Conservation (phyloP, 2,888 invertebrate genomes). For the Lymantria dispar region DNA sequence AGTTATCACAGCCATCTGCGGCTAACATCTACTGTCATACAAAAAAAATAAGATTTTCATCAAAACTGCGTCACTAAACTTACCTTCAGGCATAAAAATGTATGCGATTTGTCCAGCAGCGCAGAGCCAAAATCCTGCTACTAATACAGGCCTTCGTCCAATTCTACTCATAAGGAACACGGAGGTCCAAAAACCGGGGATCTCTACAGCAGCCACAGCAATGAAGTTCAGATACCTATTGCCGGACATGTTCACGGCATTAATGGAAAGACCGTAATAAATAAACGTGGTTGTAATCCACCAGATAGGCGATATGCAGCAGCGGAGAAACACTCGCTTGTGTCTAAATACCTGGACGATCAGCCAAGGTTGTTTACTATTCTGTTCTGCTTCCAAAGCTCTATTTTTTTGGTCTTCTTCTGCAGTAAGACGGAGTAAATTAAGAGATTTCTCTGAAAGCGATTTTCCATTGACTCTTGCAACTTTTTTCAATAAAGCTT, state of each 20-base stretch:
- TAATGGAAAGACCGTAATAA: conserved; percentile 85
- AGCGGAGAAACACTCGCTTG: conserved; percentile 48
- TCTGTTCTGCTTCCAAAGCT: conserved; percentile 24
- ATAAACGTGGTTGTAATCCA: conserved; percentile 85
- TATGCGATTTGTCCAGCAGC: conserved; percentile 81
- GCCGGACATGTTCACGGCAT: conserved; percentile 84
- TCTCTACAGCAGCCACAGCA: conserved; percentile 83
- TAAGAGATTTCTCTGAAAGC: conserved; percentile 56
- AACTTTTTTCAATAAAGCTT: conserved; percentile 82
- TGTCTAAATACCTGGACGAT: conserved; percentile 53
- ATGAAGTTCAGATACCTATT: conserved; percentile 85
- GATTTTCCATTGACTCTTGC: conserved; percentile 81
- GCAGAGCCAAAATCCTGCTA: conserved; percentile 80
- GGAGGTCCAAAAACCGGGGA: conserved; percentile 85
- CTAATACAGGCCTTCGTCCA: conserved; percentile 83
- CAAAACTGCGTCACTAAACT: conserved; percentile 19
- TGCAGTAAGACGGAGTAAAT: conserved; percentile 43
- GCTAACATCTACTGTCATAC: no score
- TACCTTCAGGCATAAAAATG: conserved; percentile 77
- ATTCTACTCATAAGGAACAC: conserved; percentile 80
- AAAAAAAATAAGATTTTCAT: no score
- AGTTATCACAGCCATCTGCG: no score
- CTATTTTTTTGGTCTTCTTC: conserved; percentile 46
- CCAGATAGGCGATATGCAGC: conserved; percentile 69
- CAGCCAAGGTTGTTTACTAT: conserved; percentile 47